These are phyloP conservation scores for Bryconaethiops microstoma DNA, from an alignment of 2,797 vertebrate species.

Conservation along the genomic window DNA sequence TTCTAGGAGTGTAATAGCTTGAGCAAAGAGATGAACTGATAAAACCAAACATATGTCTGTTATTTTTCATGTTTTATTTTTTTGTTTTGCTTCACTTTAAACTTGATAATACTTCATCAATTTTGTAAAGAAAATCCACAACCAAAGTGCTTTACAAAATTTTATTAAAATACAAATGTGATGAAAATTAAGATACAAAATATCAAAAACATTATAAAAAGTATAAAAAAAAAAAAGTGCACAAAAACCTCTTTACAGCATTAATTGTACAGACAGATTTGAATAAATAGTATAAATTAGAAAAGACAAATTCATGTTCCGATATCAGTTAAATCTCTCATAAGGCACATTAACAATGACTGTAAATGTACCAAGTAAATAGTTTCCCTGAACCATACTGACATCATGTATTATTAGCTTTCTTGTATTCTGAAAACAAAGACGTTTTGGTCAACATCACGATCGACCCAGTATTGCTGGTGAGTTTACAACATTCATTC, in stretches of 20 bases:
- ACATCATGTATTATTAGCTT: conserved; percentile 35
- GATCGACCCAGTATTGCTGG: conserved; percentile 68
- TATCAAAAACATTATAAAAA: conserved; percentile 70
- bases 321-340: conserved; percentile 63
- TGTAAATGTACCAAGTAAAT: conserved; percentile 59
- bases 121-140: neutral
- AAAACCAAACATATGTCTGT: no score
- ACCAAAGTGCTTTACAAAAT: conserved; percentile 36
- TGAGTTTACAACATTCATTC: conserved; percentile 54
- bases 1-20: neutral
- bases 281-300: conserved; percentile 87
- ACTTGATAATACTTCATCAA: neutral
- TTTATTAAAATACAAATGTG: conserved; percentile 77
- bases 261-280: conserved; percentile 69
- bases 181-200: conserved; percentile 75
- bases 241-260: conserved; percentile 76
- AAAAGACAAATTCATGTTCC: conserved; percentile 61
- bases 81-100: neutral
- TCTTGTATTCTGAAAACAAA: conserved; percentile 28
- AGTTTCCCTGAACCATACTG: conserved; percentile 56
- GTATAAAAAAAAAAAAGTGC: conserved; percentile 79
- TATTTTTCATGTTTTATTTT: neutral
- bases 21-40: neutral
- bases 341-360: conserved; percentile 58
- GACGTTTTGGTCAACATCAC: conserved; percentile 56